Evolutionary conservation across 2,797 vertebrate species (phyloP), one percentile per base, ranked within the genome.

Genomic region (Gallirallus australis): DNA sequence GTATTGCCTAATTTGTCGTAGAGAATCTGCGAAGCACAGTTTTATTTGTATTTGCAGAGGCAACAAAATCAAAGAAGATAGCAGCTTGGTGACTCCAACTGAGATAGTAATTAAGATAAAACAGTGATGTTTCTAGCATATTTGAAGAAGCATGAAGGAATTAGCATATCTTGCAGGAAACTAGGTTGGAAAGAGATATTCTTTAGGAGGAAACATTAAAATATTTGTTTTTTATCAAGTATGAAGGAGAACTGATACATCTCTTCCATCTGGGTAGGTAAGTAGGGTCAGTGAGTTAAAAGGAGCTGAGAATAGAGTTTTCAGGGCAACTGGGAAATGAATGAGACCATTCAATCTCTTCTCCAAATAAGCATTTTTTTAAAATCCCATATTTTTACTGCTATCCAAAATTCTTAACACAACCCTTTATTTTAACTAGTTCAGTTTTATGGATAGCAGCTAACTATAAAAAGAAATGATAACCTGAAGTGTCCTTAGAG

Each of bases 51-150:
- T 75, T 87, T 81, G 28, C 73, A 71, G 65, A 86, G 72, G 72
- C 50, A 86, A 78, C 30, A 83, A 85, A 87, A 71, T 83, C 79
- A 91, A 76, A 89, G n/a, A 61, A 73, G 79, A 61, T 15, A 85
- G n/a, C 57, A 96, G 76, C 59, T 72, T 88, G 54, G 50, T 86
- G 54, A 45, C 45, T 90, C 35, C 25, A 80, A 28, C 40, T 33
- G 27, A 92, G 82, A 93, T 61, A 71, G 54, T 83, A 89, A 91
- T 94, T 93, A 91, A 89, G 90, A 96, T 84, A 86, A 90, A 94
- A 56, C 47, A 4, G 28, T 81, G 37, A 75, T 79, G 19, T 83
- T 92, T 45, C 61, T 86, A 72, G 37, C 57, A 59, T 81, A 86
- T 93, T 82, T 91, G 68, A 84, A 70, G 53, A 90, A 91, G 14